These are phyloP conservation scores for Drosophila novamexicana DNA, from an alignment of 1,140 invertebrate genomes.

Conservation along the genomic window DNA sequence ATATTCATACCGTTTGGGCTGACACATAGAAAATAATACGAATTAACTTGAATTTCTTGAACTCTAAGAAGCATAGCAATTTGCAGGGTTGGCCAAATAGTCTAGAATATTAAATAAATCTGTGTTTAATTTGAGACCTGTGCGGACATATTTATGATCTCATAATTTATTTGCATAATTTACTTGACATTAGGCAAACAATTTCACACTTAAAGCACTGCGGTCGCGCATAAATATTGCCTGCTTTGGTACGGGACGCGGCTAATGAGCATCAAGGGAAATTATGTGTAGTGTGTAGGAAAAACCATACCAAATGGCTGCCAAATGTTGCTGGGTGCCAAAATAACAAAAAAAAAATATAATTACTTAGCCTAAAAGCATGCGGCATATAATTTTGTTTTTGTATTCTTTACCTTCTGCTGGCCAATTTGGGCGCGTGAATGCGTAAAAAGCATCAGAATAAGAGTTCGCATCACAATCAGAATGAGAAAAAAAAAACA, in stretches of 20 bases:
- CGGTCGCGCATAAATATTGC: constrained; percentile 59
- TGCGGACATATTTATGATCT: constrained; percentile 44
- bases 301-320: constrained; percentile 30
- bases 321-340: constrained; percentile 53
- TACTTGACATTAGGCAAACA: constrained; percentile 70
- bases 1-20: too few relatives aligned
- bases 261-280: constrained; percentile 74
- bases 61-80: too few relatives aligned
- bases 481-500: constrained; percentile 28
- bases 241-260: constrained; percentile 29
- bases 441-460: constrained; percentile 70
- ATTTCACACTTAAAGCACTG: constrained; percentile 70
- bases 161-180: constrained; percentile 70
- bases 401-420: constrained; percentile 33
- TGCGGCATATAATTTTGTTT: constrained; percentile 47
- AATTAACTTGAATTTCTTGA: neutral
- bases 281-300: constrained; percentile 53
- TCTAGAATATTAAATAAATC: too few relatives aligned
- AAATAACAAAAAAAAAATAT: constrained; percentile 72
- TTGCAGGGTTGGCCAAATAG: too few relatives aligned
- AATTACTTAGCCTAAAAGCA: constrained; percentile 65
- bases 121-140: neutral
- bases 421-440: constrained; percentile 73
- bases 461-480: constrained; percentile 31
- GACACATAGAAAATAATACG: neutral